Conservation (phyloP, 2,888 invertebrate species). For the Neuroscelio doddi region DNA sequence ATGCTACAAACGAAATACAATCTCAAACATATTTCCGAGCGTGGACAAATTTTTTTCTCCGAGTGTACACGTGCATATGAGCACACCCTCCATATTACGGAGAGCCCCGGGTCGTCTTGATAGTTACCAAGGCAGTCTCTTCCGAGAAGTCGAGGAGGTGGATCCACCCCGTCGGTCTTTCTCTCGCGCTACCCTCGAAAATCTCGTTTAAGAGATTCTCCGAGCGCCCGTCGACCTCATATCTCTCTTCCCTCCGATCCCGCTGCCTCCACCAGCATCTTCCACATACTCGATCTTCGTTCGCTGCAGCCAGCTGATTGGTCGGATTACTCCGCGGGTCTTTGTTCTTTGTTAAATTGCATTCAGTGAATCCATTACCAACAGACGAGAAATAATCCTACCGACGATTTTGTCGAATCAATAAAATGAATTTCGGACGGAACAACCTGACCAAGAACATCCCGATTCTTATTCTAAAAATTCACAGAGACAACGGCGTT, state of each 20-base stretch:
- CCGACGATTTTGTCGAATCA: background rate
- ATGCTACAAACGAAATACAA: conserved; percentile 15
- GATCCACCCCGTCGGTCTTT: conserved; percentile 40
- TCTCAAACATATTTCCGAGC: conserved; percentile 43
- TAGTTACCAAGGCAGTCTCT: conserved; percentile 37
- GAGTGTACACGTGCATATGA: conserved; percentile 43
- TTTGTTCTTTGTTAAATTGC: conserved; percentile 20
- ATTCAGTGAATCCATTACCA: background rate
- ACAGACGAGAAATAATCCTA: background rate
- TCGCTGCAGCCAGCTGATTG: conserved; percentile 25
- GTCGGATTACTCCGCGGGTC: conserved; percentile 15
- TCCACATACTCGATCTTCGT: conserved; percentile 12
- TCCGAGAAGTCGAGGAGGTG: conserved; percentile 46
- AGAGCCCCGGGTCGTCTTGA: conserved; percentile 40
- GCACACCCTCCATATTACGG: conserved; percentile 34
- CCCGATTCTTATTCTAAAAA: too few species aligned
- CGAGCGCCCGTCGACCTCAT: conserved; percentile 28
- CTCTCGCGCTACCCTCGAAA: conserved; percentile 33
- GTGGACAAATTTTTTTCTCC: conserved; percentile 34
- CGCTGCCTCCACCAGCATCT: too few species aligned
- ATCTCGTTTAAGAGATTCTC: conserved; percentile 19
- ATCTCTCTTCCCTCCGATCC: conserved; percentile 17
- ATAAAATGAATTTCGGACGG: conserved; percentile 3
- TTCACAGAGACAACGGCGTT: too few species aligned
- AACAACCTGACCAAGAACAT: too few species aligned